These are phyloP conservation scores for Perodicticus potto DNA, from an alignment of 2,797 vertebrate genomes.

Conservation along the genomic window DNA sequence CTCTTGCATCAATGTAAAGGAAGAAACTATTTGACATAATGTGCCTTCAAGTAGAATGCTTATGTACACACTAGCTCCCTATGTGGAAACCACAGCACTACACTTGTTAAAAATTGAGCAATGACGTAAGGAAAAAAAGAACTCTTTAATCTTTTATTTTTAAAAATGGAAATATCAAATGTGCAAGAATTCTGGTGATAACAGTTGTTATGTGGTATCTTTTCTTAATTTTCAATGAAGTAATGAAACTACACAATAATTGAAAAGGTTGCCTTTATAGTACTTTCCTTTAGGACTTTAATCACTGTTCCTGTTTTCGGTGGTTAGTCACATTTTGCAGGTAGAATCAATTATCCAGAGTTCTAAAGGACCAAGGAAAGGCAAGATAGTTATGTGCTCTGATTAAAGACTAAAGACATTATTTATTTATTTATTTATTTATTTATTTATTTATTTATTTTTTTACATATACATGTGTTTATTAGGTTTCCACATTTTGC, in stretches of 20 bases:
- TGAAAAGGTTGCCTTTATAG: neutral
- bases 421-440: too few relatives aligned
- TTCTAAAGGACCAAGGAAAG: constrained; percentile 6
- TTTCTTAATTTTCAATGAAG: neutral
- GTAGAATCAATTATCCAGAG: neutral
- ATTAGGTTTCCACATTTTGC: too few relatives aligned
- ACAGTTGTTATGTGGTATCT: neutral
- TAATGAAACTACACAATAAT: neutral
- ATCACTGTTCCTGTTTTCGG: neutral
- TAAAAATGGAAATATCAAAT: neutral
- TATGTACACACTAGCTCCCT: neutral
- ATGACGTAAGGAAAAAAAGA: neutral
- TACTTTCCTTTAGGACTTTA: neutral
- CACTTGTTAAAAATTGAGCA: neutral
- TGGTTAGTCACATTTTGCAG: neutral
- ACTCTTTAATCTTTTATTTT: neutral
- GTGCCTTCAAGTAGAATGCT: neutral
- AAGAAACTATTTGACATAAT: neutral
- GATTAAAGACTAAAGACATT: neutral
- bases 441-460: too few relatives aligned
- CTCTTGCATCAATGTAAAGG: neutral
- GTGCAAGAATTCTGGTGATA: neutral
- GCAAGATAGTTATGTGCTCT: neutral
- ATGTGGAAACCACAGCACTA: neutral
- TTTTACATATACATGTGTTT: too few relatives aligned